Conservation (phyloP, 2,113 vertebrate genomes). For the Apeltes quadracus region DNA sequence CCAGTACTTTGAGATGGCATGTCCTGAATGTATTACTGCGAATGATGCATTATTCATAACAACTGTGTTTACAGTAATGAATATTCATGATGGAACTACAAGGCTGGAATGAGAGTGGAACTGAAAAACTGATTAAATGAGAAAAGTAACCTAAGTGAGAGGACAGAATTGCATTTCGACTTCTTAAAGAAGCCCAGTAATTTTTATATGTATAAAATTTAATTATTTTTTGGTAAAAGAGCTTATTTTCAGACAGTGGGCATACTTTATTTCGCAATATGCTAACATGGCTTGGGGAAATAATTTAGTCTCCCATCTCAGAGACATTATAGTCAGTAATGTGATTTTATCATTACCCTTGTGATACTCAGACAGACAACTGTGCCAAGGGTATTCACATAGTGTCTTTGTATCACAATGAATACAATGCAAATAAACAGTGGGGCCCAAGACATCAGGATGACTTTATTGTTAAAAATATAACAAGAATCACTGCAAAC, state of each 20-base stretch:
- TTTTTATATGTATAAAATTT: conserved; percentile 33
- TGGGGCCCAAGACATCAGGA: not conserved
- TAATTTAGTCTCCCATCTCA: not conserved
- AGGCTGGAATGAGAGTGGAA: conserved; percentile 74
- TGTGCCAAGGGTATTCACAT: not conserved
- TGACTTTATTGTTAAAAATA: conserved; percentile 8
- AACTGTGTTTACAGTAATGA: conserved; percentile 79
- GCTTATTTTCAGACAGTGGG: conserved; percentile 17
- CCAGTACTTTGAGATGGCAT: conserved; percentile 69
- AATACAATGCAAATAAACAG: not conserved
- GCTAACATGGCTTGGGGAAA: not conserved
- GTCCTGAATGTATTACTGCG: conserved; percentile 75
- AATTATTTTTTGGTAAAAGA: conserved; percentile 9
- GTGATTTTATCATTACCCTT: not conserved
- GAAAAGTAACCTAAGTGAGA: conserved; percentile 61
- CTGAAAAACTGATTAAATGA: conserved; percentile 77
- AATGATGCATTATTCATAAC: conserved; percentile 79
- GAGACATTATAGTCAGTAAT: conserved; percentile 1
- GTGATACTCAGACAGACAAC: not conserved
- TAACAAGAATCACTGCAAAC: not conserved
- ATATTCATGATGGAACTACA: conserved; percentile 79
- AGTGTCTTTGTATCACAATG: not conserved
- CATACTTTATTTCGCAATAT: conserved; percentile 5
- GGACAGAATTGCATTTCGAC: conserved; percentile 58
- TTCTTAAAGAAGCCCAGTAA: conserved; percentile 42